Conservation (phyloP, 2,113 vertebrate species). For the Gopherus flavomarginatus region DNA sequence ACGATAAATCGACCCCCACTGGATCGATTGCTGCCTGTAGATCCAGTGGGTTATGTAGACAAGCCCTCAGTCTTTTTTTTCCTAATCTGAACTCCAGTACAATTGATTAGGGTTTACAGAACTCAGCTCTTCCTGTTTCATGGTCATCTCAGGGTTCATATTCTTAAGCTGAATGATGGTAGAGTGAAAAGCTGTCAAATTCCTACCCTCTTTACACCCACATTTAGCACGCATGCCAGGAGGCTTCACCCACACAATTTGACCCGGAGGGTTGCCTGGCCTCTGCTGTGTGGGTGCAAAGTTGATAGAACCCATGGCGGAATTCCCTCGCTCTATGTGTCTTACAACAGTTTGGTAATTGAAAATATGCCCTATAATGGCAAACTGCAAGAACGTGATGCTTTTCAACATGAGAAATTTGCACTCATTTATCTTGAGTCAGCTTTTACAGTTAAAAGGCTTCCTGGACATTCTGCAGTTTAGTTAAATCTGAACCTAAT, state of each 20-base stretch:
- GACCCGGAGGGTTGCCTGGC: too few species aligned
- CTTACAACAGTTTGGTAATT: slow-evolving; percentile 14
- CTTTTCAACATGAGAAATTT: slow-evolving; percentile 10
- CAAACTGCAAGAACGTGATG: neutral
- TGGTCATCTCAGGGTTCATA: neutral
- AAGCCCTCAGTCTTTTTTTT: too few species aligned
- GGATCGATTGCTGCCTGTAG: too few species aligned
- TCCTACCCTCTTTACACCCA: slow-evolving; percentile 18
- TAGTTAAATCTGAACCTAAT: neutral
- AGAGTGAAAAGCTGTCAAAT: neutral
- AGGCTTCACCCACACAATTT: neutral
- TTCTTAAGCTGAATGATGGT: slow-evolving; percentile 21
- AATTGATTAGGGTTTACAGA: neutral
- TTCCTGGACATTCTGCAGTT: neutral
- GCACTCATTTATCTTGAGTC: neutral
- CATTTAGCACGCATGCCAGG: neutral
- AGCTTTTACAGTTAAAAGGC: neutral
- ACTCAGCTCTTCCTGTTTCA: neutral
- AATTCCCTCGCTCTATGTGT: neutral
- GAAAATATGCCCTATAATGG: neutral
- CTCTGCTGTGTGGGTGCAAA: neutral
- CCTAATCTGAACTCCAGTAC: neutral
- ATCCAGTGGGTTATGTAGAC: too few species aligned
- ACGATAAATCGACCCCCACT: too few species aligned
- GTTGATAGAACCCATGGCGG: neutral